Conservation (phyloP, 2,113 vertebrate species). For the Nerophis lumbriciformis region DNA sequence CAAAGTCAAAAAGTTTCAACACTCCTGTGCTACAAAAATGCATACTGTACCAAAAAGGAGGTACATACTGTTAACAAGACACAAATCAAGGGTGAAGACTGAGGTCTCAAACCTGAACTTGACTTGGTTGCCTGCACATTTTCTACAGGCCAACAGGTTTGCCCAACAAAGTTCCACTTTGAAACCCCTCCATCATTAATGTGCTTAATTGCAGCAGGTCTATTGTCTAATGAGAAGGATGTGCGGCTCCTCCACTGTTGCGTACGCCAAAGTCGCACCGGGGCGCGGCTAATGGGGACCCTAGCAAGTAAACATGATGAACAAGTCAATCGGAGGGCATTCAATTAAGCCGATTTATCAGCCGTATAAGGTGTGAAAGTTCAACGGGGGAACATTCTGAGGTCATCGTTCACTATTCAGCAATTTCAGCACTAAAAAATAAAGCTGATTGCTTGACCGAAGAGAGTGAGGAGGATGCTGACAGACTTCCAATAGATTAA, state of each 20-base stretch:
- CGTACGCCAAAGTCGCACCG: too few relatives aligned
- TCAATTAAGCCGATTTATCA: not conserved
- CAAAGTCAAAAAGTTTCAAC: too few relatives aligned
- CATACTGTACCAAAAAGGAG: too few relatives aligned
- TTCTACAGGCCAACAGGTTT: too few relatives aligned
- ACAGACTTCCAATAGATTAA: not conserved
- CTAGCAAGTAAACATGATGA: not conserved
- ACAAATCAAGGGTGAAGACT: not conserved
- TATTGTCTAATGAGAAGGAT: too few relatives aligned
- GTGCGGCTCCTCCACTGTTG: too few relatives aligned
- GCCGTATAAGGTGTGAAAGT: not conserved
- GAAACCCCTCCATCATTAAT: not conserved
- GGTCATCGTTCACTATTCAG: too few relatives aligned
- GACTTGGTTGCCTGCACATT: not conserved
- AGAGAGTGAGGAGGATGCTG: not conserved
- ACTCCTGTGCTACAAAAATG: too few relatives aligned
- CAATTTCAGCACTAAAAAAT: too few relatives aligned
- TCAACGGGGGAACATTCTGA: not conserved
- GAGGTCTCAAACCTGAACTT: constrained; percentile 1
- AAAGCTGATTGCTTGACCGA: not conserved
- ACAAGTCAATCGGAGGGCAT: not conserved
- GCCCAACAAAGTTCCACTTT: too few relatives aligned
- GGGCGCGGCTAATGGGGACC: not conserved
- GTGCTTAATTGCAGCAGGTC: too few relatives aligned
- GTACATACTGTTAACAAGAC: too few relatives aligned